These are phyloP conservation scores for Brachyalestes nurse DNA, from an alignment of 2,797 vertebrate species.

Conservation along the genomic window DNA sequence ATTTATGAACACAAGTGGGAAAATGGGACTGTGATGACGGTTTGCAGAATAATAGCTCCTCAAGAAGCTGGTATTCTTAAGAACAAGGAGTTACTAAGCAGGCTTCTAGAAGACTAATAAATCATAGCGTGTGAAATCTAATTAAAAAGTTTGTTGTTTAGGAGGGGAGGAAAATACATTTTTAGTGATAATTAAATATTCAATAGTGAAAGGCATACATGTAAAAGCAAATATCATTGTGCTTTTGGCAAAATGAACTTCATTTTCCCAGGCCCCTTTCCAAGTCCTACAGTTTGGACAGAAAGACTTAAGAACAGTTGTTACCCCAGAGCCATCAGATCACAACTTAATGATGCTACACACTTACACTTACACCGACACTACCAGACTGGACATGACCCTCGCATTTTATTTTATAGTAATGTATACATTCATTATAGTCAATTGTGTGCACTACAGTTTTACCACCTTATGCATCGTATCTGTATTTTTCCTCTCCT, in stretches of 20 bases:
- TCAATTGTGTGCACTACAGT: no score
- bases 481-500: no score
- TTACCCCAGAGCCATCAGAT: no score
- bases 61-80: neutral
- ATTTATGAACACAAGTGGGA: neutral
- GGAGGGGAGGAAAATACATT: neutral
- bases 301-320: no score
- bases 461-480: no score
- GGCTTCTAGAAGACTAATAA: neutral
- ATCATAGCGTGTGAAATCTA: neutral
- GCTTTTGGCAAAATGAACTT: neutral
- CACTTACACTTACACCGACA: no score
- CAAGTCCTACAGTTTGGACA: no score
- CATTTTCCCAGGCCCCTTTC: neutral
- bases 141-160: neutral
- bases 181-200: neutral
- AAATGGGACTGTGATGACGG: slow-evolving; percentile 16
- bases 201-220: neutral
- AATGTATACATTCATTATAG: no score
- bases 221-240: no score
- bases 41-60: neutral
- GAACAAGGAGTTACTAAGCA: neutral
- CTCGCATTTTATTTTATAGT: no score
- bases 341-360: no score
- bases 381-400: no score